Conservation (phyloP, 2,797 vertebrate species). For the Pitangus sulphuratus region DNA sequence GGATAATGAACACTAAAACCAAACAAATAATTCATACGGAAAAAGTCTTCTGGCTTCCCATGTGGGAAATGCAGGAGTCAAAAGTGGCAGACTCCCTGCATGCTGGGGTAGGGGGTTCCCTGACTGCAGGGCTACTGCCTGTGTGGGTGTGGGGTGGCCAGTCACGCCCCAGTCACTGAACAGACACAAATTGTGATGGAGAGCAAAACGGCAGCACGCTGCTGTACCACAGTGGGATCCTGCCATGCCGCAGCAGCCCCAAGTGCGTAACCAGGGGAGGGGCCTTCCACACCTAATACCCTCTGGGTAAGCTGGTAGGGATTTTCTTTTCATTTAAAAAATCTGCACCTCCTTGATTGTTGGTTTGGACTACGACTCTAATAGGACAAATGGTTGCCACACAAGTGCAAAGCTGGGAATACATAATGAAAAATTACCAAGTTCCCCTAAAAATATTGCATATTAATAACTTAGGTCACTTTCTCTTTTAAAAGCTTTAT, state of each 20-base stretch:
- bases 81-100: fast-evolving
- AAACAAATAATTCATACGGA: neutral
- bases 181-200: neutral
- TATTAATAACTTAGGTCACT: neutral
- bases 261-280: fast-evolving
- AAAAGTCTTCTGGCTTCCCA: neutral
- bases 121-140: neutral
- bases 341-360: neutral
- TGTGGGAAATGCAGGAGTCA: fast-evolving
- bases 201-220: neutral
- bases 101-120: neutral
- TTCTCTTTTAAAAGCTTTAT: neutral
- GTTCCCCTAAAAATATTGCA: neutral
- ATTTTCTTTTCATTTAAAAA: neutral
- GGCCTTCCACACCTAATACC: neutral
- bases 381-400: neutral
- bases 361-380: neutral
- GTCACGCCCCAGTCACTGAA: fast-evolving
- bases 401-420: neutral
- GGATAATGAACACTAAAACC: neutral
- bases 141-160: fast-evolving
- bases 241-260: neutral
- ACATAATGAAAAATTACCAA: neutral
- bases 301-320: neutral
- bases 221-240: neutral